Evolutionary conservation across 2,888 invertebrate genomes (phyloP), one percentile per base, ranked within the genome.

Genomic region (Desoria tigrina): DNA sequence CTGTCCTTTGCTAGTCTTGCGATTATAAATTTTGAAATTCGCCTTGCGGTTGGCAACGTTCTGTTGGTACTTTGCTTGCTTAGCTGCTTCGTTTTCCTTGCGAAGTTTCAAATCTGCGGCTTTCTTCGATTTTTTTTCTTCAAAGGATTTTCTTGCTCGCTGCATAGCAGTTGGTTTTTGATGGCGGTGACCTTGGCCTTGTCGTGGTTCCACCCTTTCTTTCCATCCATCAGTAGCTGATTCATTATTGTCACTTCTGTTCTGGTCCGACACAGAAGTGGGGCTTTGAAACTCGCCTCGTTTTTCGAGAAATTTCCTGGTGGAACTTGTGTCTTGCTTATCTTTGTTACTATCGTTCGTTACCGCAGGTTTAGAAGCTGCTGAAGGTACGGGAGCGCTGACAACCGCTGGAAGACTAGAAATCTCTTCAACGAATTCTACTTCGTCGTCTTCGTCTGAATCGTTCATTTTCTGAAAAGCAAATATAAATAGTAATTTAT

Each of bases 1-100:
- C 78, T 94, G 93, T 0, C 93, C 93, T 77, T 86, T 89, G 76
- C 86, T 88, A 0, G 89, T 93, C 78, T 87, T 90, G 78, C 87
- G 88, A 55, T 87, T 88, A 49, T 92, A 80, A 71, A 86, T 87
- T 80, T 88, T 90, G 69, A 56, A 55, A 32, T 65, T 66, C 77
- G 85, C 82, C 61, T 84, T 83, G 72, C 82, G 84, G 77, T 89
- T 87, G 79, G 77, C 51, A 4, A 23, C 6, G n/a, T 56, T 57
- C 23, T 56, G 53, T 24, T 55, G 49, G n/a, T 26, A 3, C 2
- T 45, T 7, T 16, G 42, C 11, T 23, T 54, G 58, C 4, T 62
- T 61, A 0, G 57, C 62, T 49, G 58, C 62, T 55, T 66, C 58
- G 58, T 26, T 54, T 14, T 16, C 57, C 18, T 39, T 45, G 4